Conservation (phyloP, 2,888 invertebrate genomes). For the Caenorhabditis wallacei region DNA sequence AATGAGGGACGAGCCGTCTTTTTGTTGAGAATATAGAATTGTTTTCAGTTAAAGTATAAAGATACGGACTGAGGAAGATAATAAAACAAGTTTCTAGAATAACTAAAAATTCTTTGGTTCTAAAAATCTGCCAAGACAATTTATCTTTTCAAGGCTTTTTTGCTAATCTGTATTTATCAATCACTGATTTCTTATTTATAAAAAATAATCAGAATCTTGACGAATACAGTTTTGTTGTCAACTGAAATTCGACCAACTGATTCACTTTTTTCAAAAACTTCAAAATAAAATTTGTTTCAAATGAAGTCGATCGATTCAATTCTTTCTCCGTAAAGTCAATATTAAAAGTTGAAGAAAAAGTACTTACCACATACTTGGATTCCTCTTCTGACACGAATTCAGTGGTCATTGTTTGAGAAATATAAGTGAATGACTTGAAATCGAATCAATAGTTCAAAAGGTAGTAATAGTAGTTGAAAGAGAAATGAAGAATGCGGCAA, state of each 20-base stretch:
- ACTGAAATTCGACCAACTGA: background rate
- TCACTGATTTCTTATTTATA: background rate
- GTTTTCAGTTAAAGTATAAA: background rate
- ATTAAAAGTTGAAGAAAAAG: background rate
- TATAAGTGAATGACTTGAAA: conserved; percentile 1
- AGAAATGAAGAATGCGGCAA: conserved; percentile 29
- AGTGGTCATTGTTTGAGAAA: conserved; percentile 39
- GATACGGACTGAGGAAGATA: too few species aligned
- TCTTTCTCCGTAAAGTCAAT: conserved; percentile 7
- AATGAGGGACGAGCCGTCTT: background rate
- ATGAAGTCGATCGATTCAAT: conserved; percentile 7
- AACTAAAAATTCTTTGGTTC: too few species aligned
- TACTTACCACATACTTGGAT: conserved; percentile 62
- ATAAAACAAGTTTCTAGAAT: too few species aligned
- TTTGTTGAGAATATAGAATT: background rate
- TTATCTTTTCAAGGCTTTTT: too few species aligned
- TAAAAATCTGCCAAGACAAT: too few species aligned
- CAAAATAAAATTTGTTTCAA: background rate
- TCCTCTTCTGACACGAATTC: conserved; percentile 62
- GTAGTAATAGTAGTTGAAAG: conserved; percentile 10
- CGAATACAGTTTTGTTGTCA: background rate
- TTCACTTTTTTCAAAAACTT: conserved; percentile 9
- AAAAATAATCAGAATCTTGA: background rate
- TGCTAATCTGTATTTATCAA: too few species aligned
- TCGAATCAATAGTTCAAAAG: conserved; percentile 34